These are phyloP conservation scores for Campopleginae sp. DNA, from an alignment of 2,888 invertebrate genomes.

Conservation along the genomic window DNA sequence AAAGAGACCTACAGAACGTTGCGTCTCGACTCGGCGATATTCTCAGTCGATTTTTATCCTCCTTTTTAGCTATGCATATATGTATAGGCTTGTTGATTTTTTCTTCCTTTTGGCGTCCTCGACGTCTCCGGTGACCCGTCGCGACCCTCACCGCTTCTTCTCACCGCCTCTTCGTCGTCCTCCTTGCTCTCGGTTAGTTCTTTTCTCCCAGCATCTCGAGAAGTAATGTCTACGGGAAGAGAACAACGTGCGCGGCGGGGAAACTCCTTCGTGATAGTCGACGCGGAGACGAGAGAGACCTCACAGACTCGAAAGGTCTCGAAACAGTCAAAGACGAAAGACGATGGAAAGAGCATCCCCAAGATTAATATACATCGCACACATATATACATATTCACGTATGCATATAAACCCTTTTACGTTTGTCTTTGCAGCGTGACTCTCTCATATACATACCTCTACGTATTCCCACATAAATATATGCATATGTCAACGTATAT, in stretches of 20 bases:
- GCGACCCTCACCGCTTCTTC: constrained; percentile 60
- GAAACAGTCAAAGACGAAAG: constrained; percentile 42
- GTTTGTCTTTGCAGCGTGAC: constrained; percentile 23
- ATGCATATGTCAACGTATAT: neutral
- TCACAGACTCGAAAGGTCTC: constrained; percentile 40
- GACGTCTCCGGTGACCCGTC: constrained; percentile 67
- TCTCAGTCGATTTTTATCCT: constrained; percentile 60
- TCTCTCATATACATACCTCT: constrained; percentile 34
- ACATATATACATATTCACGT: neutral
- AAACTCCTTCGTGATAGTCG: constrained; percentile 40
- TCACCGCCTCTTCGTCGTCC: constrained; percentile 25
- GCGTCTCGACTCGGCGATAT: constrained; percentile 59
- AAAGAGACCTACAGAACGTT: constrained; percentile 6
- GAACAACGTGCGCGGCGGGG: neutral
- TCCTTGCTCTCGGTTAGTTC: constrained; percentile 17
- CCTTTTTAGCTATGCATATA: constrained; percentile 21
- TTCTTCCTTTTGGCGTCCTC: constrained; percentile 58
- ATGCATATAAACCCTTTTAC: constrained; percentile 10
- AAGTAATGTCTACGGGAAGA: constrained; percentile 15
- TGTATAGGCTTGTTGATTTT: constrained; percentile 28
- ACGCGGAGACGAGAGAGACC: constrained; percentile 29
- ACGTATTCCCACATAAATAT: neutral
- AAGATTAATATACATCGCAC: constrained; percentile 7
- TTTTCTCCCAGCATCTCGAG: neutral
- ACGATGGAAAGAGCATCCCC: neutral